phyloP scores from a whole-genome alignment of 1,140 invertebrate species.

The Drosophila sucinea region DNA sequence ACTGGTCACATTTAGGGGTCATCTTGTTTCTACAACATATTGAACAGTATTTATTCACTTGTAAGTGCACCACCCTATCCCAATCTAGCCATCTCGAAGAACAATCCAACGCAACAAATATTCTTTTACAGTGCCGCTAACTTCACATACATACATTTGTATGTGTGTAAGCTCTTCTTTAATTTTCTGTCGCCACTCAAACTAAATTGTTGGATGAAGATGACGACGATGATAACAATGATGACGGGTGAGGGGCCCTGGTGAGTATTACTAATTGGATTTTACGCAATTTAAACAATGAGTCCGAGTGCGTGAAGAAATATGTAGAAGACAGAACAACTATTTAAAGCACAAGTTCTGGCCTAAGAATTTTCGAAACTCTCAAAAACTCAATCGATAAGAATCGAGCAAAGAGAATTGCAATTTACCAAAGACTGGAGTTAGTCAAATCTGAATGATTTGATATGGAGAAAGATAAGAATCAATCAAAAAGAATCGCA shows the following conservation, averaged over 20 bases:
- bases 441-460: background rate
- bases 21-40: slow-evolving; percentile 57
- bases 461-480: background rate
- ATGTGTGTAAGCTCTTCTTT: slow-evolving; percentile 47
- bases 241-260: background rate
- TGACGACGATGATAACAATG: slow-evolving; percentile 4
- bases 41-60: slow-evolving; percentile 21
- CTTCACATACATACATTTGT: background rate
- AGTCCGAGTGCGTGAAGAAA: slow-evolving; percentile 38
- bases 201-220: slow-evolving; percentile 25
- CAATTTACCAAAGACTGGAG: too few species aligned
- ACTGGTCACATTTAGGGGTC: slow-evolving; percentile 64
- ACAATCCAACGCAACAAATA: slow-evolving; percentile 31
- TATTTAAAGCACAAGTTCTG: background rate
- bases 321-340: background rate
- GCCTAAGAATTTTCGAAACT: background rate
- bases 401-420: too few species aligned
- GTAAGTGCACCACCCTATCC: slow-evolving; percentile 25
- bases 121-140: slow-evolving; percentile 45
- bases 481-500: too few species aligned
- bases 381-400: background rate
- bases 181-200: slow-evolving; percentile 25
- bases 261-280: slow-evolving; percentile 68
- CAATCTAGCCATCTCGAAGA: slow-evolving; percentile 3
- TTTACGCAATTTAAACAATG: slow-evolving; percentile 69